Percentiles rank a stretch among this genome's conserved stretches.
These are phyloP conservation scores for Willowsia nigromaculata DNA, from an alignment of 2,888 invertebrate species.

Conservation along the genomic window DNA sequence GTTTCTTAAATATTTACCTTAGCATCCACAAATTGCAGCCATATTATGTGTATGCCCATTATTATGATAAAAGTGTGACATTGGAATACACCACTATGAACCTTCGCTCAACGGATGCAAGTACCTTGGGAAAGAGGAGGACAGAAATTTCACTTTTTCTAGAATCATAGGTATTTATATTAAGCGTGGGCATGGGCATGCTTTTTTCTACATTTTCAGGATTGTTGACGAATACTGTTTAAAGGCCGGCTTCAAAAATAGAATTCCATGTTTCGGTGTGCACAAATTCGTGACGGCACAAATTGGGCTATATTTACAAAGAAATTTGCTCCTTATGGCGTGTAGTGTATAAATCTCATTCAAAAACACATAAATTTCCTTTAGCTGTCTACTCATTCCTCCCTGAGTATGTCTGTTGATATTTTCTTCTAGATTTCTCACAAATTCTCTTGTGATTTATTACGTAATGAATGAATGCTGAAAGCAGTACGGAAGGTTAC, in stretches of 20 bases:
- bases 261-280: constrained; percentile 39
- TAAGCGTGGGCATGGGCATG: constrained; percentile 40
- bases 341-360: constrained; percentile 71
- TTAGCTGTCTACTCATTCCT: constrained; percentile 55
- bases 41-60: not conserved
- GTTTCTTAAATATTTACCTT: constrained; percentile 2
- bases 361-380: constrained; percentile 76
- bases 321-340: constrained; percentile 41
- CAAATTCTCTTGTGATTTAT: constrained; percentile 58
- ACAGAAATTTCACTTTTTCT: not conserved
- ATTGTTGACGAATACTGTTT: constrained; percentile 47
- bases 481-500: constrained; percentile 39
- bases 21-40: not conserved
- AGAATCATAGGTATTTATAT: constrained; percentile 16
- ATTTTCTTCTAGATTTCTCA: constrained; percentile 54
- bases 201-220: not conserved
- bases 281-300: constrained; percentile 46
- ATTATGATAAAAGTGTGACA: constrained; percentile 1
- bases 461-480: constrained; percentile 53
- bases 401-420: constrained; percentile 39
- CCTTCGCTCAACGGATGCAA: no score
- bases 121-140: not conserved
- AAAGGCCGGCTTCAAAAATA: constrained; percentile 40
- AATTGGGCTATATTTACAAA: constrained; percentile 50
- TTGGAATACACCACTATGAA: not conserved